These are phyloP conservation scores for Pocota personata DNA, from an alignment of 2,888 invertebrate species.

Conservation along the genomic window DNA sequence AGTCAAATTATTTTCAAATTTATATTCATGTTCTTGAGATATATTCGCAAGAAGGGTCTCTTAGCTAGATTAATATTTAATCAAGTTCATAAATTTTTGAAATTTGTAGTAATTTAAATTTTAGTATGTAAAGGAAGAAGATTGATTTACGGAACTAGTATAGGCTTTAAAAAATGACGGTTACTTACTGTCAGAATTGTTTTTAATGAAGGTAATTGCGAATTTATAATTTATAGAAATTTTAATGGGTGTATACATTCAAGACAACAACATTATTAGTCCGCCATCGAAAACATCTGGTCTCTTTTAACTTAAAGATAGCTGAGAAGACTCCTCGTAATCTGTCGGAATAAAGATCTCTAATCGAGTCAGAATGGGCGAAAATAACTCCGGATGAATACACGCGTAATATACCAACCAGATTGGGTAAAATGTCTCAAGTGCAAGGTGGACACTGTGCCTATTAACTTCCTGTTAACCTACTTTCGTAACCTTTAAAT, in stretches of 20 bases:
- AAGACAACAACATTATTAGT: background rate
- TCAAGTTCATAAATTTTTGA: background rate
- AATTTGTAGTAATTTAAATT: background rate
- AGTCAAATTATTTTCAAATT: constrained; percentile 4
- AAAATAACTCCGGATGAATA: background rate
- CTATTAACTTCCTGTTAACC: background rate
- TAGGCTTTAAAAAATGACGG: too few species aligned
- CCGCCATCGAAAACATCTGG: background rate
- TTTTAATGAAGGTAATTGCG: too few species aligned
- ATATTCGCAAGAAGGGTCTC: background rate
- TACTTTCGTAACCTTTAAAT: background rate
- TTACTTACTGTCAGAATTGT: too few species aligned
- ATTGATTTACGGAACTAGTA: too few species aligned
- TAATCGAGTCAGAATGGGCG: background rate
- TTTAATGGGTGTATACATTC: too few species aligned
- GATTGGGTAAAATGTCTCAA: background rate
- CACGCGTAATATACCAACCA: background rate
- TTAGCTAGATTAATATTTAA: background rate
- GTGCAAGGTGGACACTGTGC: background rate
- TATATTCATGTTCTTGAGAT: background rate
- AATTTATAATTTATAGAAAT: too few species aligned
- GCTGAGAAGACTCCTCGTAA: too few species aligned
- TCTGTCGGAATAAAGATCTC: too few species aligned
- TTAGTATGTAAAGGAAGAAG: background rate
- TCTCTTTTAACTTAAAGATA: background rate